phyloP scores from a whole-genome alignment of 2,888 invertebrate species.

The Abrostola triplasia region DNA sequence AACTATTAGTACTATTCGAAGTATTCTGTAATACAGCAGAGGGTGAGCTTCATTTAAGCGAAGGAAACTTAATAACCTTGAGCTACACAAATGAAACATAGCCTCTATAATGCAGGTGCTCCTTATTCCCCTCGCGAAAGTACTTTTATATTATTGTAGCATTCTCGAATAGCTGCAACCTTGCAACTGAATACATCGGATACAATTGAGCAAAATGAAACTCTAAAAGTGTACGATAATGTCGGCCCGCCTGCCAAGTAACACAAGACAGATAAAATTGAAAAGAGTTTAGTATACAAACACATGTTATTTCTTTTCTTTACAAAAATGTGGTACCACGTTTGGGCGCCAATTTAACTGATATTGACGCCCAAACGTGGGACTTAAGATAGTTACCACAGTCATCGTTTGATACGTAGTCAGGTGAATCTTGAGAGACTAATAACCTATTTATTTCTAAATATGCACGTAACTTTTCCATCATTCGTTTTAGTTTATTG shows the following conservation, averaged over 20 bases:
- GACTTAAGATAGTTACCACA: not conserved
- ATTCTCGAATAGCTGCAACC: not conserved
- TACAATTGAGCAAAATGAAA: not conserved
- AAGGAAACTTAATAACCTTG: constrained; percentile 1
- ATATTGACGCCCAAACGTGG: not conserved
- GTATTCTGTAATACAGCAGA: not conserved
- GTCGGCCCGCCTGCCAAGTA: not conserved
- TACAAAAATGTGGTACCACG: not conserved
- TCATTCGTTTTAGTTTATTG: not conserved
- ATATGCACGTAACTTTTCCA: no score
- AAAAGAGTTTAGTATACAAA: not conserved
- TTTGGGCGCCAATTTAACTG: not conserved
- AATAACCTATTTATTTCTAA: no score
- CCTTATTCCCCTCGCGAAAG: no score
- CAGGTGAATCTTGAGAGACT: no score
- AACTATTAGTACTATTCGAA: constrained; percentile 1
- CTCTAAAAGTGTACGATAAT: not conserved
- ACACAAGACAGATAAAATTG: not conserved
- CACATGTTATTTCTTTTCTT: not conserved
- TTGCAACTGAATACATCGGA: not conserved
- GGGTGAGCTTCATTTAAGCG: not conserved
- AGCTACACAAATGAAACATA: not conserved
- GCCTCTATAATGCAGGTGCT: not conserved
- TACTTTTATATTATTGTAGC: no score
- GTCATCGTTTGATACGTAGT: no score